Conservation (phyloP, 2,113 vertebrate genomes). For the cattle (Bos taurus) region DNA sequence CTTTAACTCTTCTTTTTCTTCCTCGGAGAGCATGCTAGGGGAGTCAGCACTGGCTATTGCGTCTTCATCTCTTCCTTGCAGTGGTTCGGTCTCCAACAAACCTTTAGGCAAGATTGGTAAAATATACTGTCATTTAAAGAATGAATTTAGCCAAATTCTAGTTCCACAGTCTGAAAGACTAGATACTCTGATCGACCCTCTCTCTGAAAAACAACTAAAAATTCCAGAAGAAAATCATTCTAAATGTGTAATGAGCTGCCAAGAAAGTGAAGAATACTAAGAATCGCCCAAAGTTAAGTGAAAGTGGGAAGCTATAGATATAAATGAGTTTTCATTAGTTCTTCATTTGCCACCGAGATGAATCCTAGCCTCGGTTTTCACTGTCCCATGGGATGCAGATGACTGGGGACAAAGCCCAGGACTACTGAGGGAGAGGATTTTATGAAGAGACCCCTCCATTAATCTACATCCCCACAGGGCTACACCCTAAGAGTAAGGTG, state of each 20-base stretch:
- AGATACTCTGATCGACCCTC: background rate
- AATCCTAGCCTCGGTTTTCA: background rate
- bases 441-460: background rate
- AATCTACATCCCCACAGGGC: background rate
- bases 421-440: background rate
- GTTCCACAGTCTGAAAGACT: background rate
- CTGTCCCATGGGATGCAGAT: background rate
- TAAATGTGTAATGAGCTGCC: background rate
- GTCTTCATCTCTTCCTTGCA: conserved; percentile 90
- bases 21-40: conserved; percentile 86
- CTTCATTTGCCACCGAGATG: background rate
- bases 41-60: conserved; percentile 86
- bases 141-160: background rate
- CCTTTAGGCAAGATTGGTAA: conserved; percentile 78
- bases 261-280: background rate
- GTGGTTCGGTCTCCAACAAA: conserved; percentile 87
- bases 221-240: background rate
- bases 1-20: conserved; percentile 93
- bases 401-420: background rate
- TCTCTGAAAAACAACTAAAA: background rate
- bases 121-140: conserved; percentile 31
- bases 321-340: background rate
- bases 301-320: background rate
- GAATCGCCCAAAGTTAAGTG: background rate
- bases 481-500: background rate